These are phyloP conservation scores for Fregetta grallaria DNA, from an alignment of 2,113 vertebrate genomes.

Conservation along the genomic window DNA sequence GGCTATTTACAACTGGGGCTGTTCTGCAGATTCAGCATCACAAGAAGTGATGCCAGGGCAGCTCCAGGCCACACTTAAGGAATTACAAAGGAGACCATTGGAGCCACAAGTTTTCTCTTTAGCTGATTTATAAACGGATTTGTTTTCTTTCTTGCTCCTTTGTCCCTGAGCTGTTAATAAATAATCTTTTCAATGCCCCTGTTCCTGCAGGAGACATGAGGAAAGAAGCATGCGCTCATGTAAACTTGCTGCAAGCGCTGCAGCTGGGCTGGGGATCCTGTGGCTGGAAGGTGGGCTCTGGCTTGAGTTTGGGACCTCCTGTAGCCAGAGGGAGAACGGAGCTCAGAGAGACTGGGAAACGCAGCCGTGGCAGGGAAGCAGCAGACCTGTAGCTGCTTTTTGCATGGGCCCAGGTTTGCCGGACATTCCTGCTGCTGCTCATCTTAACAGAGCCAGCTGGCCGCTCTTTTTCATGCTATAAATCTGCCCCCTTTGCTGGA, in stretches of 20 bases:
- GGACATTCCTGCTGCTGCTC: background rate
- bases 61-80: background rate
- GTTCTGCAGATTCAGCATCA: constrained; percentile 18
- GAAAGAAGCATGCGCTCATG: background rate
- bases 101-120: constrained; percentile 14
- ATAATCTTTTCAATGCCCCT: background rate
- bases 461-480: background rate
- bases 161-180: constrained; percentile 36
- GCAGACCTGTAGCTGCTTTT: background rate
- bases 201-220: background rate
- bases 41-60: background rate
- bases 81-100: background rate
- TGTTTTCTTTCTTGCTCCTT: background rate
- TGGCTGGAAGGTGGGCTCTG: background rate
- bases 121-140: constrained; percentile 20
- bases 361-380: background rate
- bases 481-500: background rate
- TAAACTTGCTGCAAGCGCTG: background rate
- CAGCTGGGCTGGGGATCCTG: background rate
- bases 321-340: accelerated
- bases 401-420: background rate
- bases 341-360: background rate
- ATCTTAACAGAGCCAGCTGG: background rate
- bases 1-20: background rate
- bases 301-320: background rate